Evolutionary conservation across 2,113 vertebrate genomes (phyloP), one percentile per base, ranked within the genome.

Genomic region (Notarius lentiginosus): DNA sequence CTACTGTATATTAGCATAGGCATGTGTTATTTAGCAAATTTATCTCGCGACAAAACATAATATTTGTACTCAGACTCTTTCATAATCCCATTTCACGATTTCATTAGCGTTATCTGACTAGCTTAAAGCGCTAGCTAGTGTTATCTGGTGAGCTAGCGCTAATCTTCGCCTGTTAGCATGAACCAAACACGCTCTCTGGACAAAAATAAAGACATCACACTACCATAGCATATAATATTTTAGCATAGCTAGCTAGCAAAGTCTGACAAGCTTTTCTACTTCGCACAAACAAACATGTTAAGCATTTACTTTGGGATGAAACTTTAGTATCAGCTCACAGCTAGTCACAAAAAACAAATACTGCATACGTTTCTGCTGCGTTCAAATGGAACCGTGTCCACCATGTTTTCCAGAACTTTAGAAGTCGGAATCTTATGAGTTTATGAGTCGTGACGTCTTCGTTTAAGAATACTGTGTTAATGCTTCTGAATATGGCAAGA

Each of bases 341-440:
- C 65, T 30, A 7, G 60, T 89, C 93, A 93, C 91, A 80, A 90
- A 80, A 85, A 83, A 89, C 85, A 92, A 91, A 93, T 83, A 72
- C 15, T 90, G 73, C 90, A 84, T 88, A 88, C 90, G 91, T 83
- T 90, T 90, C 92, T 92, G 20, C 80, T 51, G 80, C 10, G 41
- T 83, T 66, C 41, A 49, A 27, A 82, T 66, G 80, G 53, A 79
- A 15, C 24, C n/a, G 2, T 49, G 20, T 63, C n/a, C 7, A 51
- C 61, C 80, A n/a, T 53, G 47, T 9, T 68, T 53, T 18, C n/a
- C 8, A 41, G 27, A 80, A 51, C 12, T 51, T 22, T 18, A 58
- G 4, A 10, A 0, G 8, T 73, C 7, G 10, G 20, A 73, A 47
- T 73, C 66, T 41, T 41, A 41, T 41, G 2, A 9, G 34, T 66